Evolutionary conservation across 2,888 invertebrate species (phyloP), one percentile per base, ranked within the genome.

Genomic region (Cryptus armator): DNA sequence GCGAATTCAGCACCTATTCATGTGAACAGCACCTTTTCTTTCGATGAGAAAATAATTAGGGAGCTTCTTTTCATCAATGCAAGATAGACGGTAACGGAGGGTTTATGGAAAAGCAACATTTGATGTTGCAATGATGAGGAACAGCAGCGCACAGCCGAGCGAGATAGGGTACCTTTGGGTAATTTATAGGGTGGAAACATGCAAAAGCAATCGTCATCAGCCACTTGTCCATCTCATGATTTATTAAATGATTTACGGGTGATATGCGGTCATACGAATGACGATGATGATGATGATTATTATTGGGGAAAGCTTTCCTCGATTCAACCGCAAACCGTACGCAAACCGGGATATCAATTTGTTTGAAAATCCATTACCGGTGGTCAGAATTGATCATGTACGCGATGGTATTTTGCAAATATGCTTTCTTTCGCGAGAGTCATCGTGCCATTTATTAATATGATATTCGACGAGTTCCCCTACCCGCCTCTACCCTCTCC

Each of bases 331-430:
- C 74, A 62, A 29, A 48, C 9, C 37, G 12, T 32, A 64, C 29
- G 48, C 72, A 62, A 37, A 29, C 68, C 51, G 78, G 62, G 82
- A 85, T 59, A 85, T 79, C 85, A 85, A 85, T 85, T 85, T 79
- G 82, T 85, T 85, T 82, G 85, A 64, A 85, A 85, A 85, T 66
- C 85, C 85, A 85, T 85, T 85, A 85, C 82, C 82, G 75, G 71
- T 71, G 44, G 70, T n/a, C 46, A 37, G 62, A 79, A 85, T 82
- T 78, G 66, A 82, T 79, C 79, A 71, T 10, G 19, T 46, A 56
- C 19, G 44, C 48, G 48, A 62, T 16, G n/a, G 48, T 68, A 46
- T 29, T 37, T 37, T 46, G 43, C 7, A 29, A 62, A 32, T 59
- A 68, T 62, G 44, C 51, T 24, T 37, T 59, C 67, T 81, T 85